These are phyloP conservation scores for Nyctereutes procyonoides DNA, from an alignment of 2,113 vertebrate species.

Conservation along the genomic window DNA sequence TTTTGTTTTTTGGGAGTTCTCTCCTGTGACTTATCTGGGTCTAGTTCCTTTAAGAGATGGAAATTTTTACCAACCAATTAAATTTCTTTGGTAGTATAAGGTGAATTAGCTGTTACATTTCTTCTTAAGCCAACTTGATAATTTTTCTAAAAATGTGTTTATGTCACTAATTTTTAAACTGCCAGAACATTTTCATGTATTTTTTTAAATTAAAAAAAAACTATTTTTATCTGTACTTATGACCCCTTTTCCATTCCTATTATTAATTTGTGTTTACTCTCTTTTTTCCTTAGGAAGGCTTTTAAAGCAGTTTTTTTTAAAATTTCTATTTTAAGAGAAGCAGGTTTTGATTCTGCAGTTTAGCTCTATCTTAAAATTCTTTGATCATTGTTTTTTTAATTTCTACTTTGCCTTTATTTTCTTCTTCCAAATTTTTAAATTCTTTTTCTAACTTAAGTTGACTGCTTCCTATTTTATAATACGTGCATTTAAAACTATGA, in stretches of 20 bases:
- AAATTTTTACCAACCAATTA: background rate
- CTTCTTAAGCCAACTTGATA: background rate
- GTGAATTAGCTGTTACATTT: background rate
- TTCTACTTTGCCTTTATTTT: slow-evolving; percentile 11
- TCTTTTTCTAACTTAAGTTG: background rate
- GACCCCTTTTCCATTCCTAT: background rate
- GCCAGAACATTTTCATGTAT: background rate
- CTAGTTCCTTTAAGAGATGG: background rate
- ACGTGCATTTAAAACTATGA: background rate
- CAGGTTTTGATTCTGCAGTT: background rate
- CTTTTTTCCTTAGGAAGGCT: background rate
- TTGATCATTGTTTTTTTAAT: slow-evolving; percentile 39
- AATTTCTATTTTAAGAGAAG: slow-evolving; percentile 25
- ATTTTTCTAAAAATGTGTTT: background rate
- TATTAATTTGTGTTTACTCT: background rate
- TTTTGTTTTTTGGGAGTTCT: background rate
- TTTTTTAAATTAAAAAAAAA: background rate
- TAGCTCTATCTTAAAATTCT: slow-evolving; percentile 25
- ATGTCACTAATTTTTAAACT: slow-evolving; percentile 31
- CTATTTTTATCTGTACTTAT: background rate
- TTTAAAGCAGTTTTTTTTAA: background rate
- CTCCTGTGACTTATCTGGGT: too few species aligned
- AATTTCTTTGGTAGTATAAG: background rate
- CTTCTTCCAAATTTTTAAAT: background rate
- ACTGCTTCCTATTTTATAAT: background rate